These are phyloP conservation scores for Clarias macrocephalus DNA, from an alignment of 2,113 vertebrate species.

Conservation along the genomic window DNA sequence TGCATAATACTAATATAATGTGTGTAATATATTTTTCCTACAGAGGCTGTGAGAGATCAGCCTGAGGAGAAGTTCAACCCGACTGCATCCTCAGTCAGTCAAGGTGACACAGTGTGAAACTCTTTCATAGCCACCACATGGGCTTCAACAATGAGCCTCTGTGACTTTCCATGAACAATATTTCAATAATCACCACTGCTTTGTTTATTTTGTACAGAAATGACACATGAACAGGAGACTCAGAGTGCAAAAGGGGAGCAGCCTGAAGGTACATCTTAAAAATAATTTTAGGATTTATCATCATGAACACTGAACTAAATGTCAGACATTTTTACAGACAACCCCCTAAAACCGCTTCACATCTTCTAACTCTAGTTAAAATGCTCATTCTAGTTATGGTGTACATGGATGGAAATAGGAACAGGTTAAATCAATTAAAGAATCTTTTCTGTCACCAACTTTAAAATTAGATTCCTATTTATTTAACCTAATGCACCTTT, in stretches of 20 bases:
- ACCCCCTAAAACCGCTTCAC: no score
- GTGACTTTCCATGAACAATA: background rate
- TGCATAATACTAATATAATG: background rate
- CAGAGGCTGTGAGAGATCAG: constrained; percentile 54
- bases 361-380: no score
- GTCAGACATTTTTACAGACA: no score
- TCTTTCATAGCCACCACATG: no score
- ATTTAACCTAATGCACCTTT: background rate
- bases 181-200: background rate
- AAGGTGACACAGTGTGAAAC: background rate
- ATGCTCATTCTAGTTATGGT: background rate
- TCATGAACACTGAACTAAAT: background rate
- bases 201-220: constrained; percentile 4
- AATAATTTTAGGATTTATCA: background rate
- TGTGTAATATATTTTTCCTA: constrained; percentile 9
- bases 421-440: no score
- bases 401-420: no score
- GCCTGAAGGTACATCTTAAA: constrained; percentile 26
- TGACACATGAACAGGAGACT: background rate
- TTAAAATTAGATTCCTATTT: background rate
- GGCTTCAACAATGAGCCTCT: background rate
- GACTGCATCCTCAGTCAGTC: background rate
- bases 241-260: background rate
- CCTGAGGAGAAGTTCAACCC: constrained; percentile 32
- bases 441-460: background rate